Conservation (phyloP, 2,797 vertebrate species). For the Karalla daura region DNA sequence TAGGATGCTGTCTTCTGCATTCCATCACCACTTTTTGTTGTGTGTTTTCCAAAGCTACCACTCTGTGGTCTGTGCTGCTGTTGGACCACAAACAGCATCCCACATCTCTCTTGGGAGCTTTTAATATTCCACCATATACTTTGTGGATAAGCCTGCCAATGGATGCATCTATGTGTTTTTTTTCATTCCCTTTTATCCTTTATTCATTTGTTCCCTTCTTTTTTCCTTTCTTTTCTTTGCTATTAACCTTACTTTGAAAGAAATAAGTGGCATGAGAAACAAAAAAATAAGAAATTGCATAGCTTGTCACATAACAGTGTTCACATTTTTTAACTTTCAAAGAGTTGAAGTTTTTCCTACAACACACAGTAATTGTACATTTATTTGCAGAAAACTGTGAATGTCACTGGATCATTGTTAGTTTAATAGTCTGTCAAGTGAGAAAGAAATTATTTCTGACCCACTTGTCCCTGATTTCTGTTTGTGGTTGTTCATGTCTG, state of each 20-base stretch:
- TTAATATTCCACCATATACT: constrained; percentile 33
- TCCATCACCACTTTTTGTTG: constrained; percentile 35
- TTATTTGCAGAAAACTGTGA: neutral
- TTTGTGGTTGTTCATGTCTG: constrained; percentile 13
- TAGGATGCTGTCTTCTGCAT: constrained; percentile 22
- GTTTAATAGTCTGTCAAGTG: neutral
- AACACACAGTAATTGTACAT: no score
- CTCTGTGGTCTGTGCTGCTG: constrained; percentile 66
- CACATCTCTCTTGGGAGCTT: constrained; percentile 27
- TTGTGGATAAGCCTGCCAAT: constrained; percentile 42
- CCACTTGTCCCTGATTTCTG: constrained; percentile 26
- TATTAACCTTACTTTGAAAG: neutral
- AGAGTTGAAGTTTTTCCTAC: neutral
- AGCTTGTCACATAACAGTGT: no score
- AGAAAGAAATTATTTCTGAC: constrained; percentile 25
- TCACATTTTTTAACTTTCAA: no score
- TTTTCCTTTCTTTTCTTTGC: neutral
- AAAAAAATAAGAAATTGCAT: no score
- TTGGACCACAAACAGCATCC: constrained; percentile 53
- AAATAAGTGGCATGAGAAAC: neutral
- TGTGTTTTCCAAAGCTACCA: constrained; percentile 25
- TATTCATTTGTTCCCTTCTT: neutral
- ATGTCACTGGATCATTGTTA: neutral
- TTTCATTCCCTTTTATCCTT: neutral
- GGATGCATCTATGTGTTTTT: neutral